These are phyloP conservation scores for Rhyzopertha dominica DNA, from an alignment of 1,140 invertebrate species.

Conservation along the genomic window DNA sequence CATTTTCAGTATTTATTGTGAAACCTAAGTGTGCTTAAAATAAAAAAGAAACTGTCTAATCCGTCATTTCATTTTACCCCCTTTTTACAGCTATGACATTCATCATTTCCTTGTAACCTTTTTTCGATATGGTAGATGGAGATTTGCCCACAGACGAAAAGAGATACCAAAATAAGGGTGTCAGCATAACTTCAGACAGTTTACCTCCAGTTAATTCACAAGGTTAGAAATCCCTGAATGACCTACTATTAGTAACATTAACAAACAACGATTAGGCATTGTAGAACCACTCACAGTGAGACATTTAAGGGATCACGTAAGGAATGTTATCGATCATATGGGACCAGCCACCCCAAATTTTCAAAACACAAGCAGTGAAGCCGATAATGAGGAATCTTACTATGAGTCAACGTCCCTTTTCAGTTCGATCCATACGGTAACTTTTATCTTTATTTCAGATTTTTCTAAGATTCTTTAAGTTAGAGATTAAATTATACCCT, in stretches of 20 bases:
- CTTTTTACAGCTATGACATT: neutral
- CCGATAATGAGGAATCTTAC: slow-evolving; percentile 19
- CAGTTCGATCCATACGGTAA: too few relatives aligned
- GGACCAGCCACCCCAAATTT: slow-evolving; percentile 19
- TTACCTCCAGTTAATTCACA: neutral
- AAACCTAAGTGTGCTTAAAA: neutral
- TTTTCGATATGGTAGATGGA: neutral
- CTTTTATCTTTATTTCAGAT: too few relatives aligned
- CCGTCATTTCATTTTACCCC: neutral
- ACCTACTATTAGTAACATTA: neutral
- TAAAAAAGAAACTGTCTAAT: neutral
- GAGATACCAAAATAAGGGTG: slow-evolving; percentile 2
- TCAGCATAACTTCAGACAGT: slow-evolving; percentile 7
- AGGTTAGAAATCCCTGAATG: neutral
- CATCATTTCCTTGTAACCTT: neutral
- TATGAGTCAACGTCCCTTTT: slow-evolving; percentile 12
- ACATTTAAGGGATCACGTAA: slow-evolving; percentile 16
- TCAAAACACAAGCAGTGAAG: slow-evolving; percentile 13
- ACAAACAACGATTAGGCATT: neutral
- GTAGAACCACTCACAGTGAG: neutral
- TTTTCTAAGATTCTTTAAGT: too few relatives aligned
- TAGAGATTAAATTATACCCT: too few relatives aligned
- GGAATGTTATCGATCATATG: slow-evolving; percentile 27
- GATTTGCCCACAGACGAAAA: neutral
- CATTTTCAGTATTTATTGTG: neutral